These are phyloP conservation scores for Mustela nigripes DNA, from an alignment of 2,113 vertebrate genomes.

Conservation along the genomic window DNA sequence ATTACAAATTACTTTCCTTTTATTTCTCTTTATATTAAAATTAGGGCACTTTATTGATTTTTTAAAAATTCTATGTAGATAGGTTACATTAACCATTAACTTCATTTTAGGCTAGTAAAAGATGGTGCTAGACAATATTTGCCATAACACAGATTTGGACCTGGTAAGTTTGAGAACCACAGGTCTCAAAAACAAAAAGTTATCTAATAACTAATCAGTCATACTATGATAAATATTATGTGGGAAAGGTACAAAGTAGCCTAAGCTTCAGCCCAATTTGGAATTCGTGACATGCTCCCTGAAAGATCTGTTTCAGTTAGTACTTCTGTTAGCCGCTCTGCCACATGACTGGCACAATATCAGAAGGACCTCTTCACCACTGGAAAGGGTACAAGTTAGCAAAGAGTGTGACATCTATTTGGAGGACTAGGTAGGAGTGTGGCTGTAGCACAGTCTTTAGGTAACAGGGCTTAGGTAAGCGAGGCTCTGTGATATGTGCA, in stretches of 20 bases:
- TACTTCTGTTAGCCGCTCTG: background rate
- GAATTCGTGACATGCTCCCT: background rate
- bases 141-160: background rate
- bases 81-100: constrained; percentile 56
- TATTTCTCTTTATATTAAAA: constrained; percentile 67
- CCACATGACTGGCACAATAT: rapidly evolving
- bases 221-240: background rate
- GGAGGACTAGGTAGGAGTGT: background rate
- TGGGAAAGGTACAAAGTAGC: background rate
- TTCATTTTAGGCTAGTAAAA: constrained; percentile 47
- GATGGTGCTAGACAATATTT: constrained; percentile 43
- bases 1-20: constrained; percentile 68
- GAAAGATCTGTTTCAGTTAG: background rate
- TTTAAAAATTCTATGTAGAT: constrained; percentile 48
- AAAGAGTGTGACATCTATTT: background rate
- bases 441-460: background rate
- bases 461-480: background rate
- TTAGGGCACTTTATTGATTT: constrained; percentile 67
- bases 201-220: background rate
- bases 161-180: constrained; percentile 29
- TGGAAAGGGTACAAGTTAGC: background rate
- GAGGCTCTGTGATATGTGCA: background rate
- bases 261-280: background rate
- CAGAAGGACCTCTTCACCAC: background rate
- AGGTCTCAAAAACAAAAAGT: constrained; percentile 37